These are phyloP conservation scores for Phycodurus eques DNA, from an alignment of 2,113 vertebrate genomes.

Conservation along the genomic window DNA sequence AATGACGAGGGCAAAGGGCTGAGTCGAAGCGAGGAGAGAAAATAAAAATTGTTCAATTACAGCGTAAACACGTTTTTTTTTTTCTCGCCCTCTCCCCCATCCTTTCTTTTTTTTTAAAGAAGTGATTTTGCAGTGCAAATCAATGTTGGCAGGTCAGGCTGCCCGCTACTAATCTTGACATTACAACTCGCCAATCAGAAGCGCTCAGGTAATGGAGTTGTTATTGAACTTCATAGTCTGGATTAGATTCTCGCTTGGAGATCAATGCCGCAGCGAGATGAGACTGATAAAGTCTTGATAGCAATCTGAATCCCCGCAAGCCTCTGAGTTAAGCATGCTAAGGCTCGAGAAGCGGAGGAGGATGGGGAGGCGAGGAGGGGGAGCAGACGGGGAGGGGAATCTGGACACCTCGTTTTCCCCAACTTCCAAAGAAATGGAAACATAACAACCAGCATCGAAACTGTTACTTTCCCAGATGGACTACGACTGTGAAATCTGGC, in stretches of 20 bases:
- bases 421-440: slow-evolving; percentile 44
- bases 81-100: slow-evolving; percentile 49
- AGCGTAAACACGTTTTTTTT: slow-evolving; percentile 85
- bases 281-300: slow-evolving; percentile 98
- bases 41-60: slow-evolving; percentile 97
- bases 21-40: slow-evolving; percentile 70
- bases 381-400: slow-evolving; percentile 40
- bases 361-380: slow-evolving; percentile 19
- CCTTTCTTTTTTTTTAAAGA: slow-evolving; percentile 83
- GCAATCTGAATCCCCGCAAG: slow-evolving; percentile 93
- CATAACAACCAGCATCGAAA: slow-evolving; percentile 34
- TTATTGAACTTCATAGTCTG: slow-evolving; percentile 99
- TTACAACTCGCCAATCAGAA: slow-evolving; percentile 97
- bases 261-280: slow-evolving; percentile 97
- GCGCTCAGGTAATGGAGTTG: slow-evolving; percentile 97
- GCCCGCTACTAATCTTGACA: slow-evolving; percentile 98
- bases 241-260: slow-evolving; percentile 96
- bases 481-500: not conserved
- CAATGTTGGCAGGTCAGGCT: slow-evolving; percentile 97
- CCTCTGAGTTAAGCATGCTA: slow-evolving; percentile 82
- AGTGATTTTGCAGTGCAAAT: slow-evolving; percentile 98
- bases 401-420: slow-evolving; percentile 36
- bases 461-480: slow-evolving; percentile 6
- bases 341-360: slow-evolving; percentile 70
- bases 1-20: slow-evolving; percentile 78